phyloP scores from a whole-genome alignment of 2,888 invertebrate species.

The Ennomos erosarius region DNA sequence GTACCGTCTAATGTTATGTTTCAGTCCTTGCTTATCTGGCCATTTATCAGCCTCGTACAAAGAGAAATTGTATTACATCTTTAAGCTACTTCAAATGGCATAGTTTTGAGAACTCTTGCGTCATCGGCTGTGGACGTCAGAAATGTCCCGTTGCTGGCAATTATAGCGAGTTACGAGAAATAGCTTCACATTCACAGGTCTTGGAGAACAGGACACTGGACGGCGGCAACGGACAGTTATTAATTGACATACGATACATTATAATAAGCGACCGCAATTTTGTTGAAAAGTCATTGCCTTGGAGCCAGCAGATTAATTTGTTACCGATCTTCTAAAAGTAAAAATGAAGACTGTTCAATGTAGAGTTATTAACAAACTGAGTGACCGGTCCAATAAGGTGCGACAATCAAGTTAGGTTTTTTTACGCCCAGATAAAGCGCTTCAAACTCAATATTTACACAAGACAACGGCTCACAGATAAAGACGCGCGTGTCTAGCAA shows the following conservation, averaged over 20 bases:
- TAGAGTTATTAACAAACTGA: too few species aligned
- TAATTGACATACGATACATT: constrained; percentile 8
- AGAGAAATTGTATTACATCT: constrained; percentile 33
- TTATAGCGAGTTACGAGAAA: constrained; percentile 22
- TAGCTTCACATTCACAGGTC: constrained; percentile 13
- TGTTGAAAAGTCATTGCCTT: neutral
- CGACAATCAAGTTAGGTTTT: too few species aligned
- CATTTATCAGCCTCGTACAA: constrained; percentile 32
- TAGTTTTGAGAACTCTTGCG: constrained; percentile 34
- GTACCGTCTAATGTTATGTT: neutral
- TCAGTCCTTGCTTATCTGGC: constrained; percentile 29
- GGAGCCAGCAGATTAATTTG: neutral
- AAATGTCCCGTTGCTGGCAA: constrained; percentile 23
- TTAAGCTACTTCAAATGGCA: constrained; percentile 17
- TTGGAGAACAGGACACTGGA: constrained; percentile 6
- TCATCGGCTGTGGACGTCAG: constrained; percentile 24
- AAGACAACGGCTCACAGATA: constrained; percentile 22
- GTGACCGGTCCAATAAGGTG: too few species aligned
- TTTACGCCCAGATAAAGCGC: neutral
- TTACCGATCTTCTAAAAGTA: too few species aligned
- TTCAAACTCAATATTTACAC: constrained; percentile 3
- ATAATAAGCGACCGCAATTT: neutral
- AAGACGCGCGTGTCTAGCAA: constrained; percentile 25
- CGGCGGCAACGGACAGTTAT: constrained; percentile 16
- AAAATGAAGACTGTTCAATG: too few species aligned